Conservation (phyloP, 1,140 invertebrate species). For the Venturia canescens region DNA sequence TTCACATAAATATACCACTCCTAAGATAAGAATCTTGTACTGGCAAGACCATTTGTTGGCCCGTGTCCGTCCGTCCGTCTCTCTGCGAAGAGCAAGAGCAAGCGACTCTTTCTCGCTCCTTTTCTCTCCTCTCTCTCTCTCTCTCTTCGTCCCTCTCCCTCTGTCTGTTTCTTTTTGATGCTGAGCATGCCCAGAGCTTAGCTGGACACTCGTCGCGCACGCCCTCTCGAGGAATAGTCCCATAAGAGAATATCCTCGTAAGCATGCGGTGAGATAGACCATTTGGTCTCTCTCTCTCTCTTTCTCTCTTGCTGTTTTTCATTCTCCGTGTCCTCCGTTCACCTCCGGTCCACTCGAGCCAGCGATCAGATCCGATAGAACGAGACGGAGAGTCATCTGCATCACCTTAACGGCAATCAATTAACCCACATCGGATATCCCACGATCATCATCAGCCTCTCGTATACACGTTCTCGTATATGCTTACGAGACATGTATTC, state of each 20-base stretch:
- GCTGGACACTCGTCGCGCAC: slow-evolving; percentile 32
- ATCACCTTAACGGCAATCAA: slow-evolving; percentile 44
- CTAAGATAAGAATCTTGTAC: slow-evolving; percentile 71
- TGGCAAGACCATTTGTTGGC: slow-evolving; percentile 72
- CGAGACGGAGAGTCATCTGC: slow-evolving; percentile 32
- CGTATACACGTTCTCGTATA: slow-evolving; percentile 17
- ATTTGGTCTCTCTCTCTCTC: background rate
- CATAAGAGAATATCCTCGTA: background rate
- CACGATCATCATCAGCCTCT: slow-evolving; percentile 42
- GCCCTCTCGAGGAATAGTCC: slow-evolving; percentile 1
- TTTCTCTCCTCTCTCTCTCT: slow-evolving; percentile 19
- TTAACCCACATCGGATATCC: slow-evolving; percentile 47
- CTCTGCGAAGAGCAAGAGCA: slow-evolving; percentile 32
- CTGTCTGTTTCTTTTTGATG: background rate
- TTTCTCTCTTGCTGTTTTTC: slow-evolving; percentile 11
- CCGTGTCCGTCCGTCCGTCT: slow-evolving; percentile 64
- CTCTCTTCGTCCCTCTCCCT: background rate
- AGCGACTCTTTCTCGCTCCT: slow-evolving; percentile 37
- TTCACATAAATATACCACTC: slow-evolving; percentile 71
- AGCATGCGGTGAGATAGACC: background rate
- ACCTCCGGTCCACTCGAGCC: background rate
- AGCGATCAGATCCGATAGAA: slow-evolving; percentile 29
- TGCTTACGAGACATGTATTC: slow-evolving; percentile 34
- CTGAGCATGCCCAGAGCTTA: background rate
- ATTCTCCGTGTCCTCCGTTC: background rate